phyloP scores from a whole-genome alignment of 37 sponge, comb jelly and placozoan genomes.

The Halisarca cf. caerulea region DNA sequence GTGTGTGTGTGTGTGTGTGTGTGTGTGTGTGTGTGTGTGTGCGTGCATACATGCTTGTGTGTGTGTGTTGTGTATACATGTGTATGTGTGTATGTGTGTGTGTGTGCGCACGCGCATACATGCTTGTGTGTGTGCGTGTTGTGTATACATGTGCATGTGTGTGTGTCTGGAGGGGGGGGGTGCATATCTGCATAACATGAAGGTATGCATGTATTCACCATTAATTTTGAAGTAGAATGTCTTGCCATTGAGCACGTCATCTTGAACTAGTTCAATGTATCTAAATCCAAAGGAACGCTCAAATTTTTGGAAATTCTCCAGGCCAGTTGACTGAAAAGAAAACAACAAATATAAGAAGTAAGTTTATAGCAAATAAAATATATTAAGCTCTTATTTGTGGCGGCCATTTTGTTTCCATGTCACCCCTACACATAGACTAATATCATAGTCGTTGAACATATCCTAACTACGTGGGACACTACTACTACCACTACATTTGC shows the following conservation, averaged over 20 bases:
- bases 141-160: not conserved
- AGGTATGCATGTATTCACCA: conserved; percentile 18
- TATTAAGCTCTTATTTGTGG: not conserved
- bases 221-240: conserved; percentile 81
- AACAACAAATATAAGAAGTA: not conserved
- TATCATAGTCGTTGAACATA: too few relatives aligned
- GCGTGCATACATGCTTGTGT: too few relatives aligned
- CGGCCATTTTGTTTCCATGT: too few relatives aligned
- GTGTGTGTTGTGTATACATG: too few relatives aligned
- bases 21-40: too few relatives aligned
- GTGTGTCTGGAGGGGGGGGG: too few relatives aligned
- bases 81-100: too few relatives aligned
- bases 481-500: too few relatives aligned
- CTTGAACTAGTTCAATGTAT: conserved; percentile 75
- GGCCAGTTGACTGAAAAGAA: not conserved
- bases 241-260: conserved; percentile 52
- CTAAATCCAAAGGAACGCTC: conserved; percentile 74
- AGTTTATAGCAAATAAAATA: not conserved
- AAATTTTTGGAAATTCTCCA: not conserved
- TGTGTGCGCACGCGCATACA: too few relatives aligned
- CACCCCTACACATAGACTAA: too few relatives aligned
- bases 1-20: too few relatives aligned
- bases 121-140: not conserved
- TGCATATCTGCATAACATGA: not conserved
- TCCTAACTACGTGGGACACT: too few relatives aligned